phyloP scores from a whole-genome alignment of 2,888 invertebrate genomes.

The Hirtodrosophila duncani region DNA sequence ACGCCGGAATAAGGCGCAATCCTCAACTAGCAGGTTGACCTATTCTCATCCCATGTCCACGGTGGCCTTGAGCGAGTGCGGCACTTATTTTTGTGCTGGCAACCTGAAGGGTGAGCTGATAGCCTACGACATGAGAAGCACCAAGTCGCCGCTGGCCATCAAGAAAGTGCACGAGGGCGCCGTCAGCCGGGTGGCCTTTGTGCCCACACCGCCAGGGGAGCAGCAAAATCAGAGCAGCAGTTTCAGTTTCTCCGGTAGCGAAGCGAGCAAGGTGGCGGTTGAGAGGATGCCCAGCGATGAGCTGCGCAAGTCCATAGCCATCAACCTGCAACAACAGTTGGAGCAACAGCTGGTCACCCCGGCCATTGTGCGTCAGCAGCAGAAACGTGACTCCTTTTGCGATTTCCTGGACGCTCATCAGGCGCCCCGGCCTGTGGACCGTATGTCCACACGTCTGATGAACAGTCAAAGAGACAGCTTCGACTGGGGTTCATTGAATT shows the following conservation, averaged over 20 bases:
- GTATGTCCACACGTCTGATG: slow-evolving; percentile 59
- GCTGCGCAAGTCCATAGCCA: slow-evolving; percentile 54
- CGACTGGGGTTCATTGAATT: slow-evolving; percentile 72
- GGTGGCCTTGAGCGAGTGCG: slow-evolving; percentile 75
- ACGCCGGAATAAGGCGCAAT: slow-evolving; percentile 66
- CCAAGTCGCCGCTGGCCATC: slow-evolving; percentile 61
- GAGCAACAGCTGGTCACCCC: slow-evolving; percentile 17
- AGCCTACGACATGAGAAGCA: slow-evolving; percentile 75
- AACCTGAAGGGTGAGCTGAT: slow-evolving; percentile 77
- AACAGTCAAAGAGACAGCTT: slow-evolving; percentile 70
- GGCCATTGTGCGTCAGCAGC: slow-evolving; percentile 38
- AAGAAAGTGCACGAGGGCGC: slow-evolving; percentile 69
- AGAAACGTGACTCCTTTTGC: slow-evolving; percentile 74
- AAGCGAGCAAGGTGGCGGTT: slow-evolving; percentile 7
- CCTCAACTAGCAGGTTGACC: slow-evolving; percentile 52
- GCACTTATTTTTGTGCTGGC: slow-evolving; percentile 75
- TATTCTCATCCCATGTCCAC: slow-evolving; percentile 75
- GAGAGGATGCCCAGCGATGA: slow-evolving; percentile 43
- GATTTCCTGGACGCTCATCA: slow-evolving; percentile 74
- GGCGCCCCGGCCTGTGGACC: slow-evolving; percentile 45
- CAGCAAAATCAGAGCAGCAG: slow-evolving; percentile 46
- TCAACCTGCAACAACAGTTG: slow-evolving; percentile 34
- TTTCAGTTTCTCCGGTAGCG: slow-evolving; percentile 46
- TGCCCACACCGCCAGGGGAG: slow-evolving; percentile 58
- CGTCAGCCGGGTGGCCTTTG: slow-evolving; percentile 73